Evolutionary conservation across 2,797 vertebrate species (phyloP).

Genomic region (Phoebastria nigripes): DNA sequence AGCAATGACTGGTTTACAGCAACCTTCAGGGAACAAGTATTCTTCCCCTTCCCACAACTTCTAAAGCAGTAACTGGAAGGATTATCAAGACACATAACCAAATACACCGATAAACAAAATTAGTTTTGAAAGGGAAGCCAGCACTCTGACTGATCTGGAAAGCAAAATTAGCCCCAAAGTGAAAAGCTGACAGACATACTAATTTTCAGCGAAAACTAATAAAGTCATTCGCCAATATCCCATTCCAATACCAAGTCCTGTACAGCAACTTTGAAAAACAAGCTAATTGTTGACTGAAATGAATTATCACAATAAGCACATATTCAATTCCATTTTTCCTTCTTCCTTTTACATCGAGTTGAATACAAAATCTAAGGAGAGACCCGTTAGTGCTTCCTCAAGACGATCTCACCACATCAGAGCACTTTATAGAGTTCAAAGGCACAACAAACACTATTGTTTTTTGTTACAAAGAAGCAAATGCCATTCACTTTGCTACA

Average conservation of each 20-base stretch:
- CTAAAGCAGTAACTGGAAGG: conserved; percentile 29
- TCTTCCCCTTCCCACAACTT: conserved; percentile 23
- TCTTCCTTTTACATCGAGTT: not conserved
- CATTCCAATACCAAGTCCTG: not conserved
- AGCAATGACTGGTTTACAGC: not conserved
- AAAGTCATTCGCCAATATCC: not conserved
- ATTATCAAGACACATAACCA: not conserved
- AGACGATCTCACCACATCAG: not conserved
- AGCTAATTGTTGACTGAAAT: not conserved
- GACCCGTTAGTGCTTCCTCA: not conserved
- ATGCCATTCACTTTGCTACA: not conserved
- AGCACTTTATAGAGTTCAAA: conserved; percentile 19
- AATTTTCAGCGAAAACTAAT: not conserved
- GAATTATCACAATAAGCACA: not conserved
- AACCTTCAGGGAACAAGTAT: not conserved
- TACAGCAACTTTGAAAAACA: not conserved
- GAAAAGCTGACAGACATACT: not conserved
- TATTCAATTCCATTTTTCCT: not conserved
- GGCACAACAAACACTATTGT: not conserved
- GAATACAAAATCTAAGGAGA: not conserved
- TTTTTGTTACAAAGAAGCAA: not conserved
- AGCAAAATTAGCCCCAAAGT: not conserved
- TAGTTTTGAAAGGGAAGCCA: not conserved
- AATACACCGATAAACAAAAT: not conserved
- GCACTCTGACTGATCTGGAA: not conserved